Evolutionary conservation across 2,888 invertebrate species (phyloP).

Genomic region (Acleris holmiana): DNA sequence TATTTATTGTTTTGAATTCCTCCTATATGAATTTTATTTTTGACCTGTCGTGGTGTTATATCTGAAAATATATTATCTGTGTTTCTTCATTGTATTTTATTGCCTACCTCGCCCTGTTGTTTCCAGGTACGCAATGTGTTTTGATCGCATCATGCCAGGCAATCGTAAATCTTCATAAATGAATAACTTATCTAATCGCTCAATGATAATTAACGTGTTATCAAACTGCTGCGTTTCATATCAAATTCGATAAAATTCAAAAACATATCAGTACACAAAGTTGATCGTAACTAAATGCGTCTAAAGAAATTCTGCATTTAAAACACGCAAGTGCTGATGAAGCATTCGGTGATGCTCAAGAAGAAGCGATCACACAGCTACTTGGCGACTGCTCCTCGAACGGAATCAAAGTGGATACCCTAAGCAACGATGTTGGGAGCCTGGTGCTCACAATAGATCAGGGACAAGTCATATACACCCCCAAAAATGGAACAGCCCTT

Average conservation of each 20-base stretch:
- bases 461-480: slow-evolving; percentile 43
- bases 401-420: slow-evolving; percentile 15
- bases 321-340: not conserved
- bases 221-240: slow-evolving; percentile 34
- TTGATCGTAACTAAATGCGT: not conserved
- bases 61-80: slow-evolving; percentile 83
- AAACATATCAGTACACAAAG: slow-evolving; percentile 26
- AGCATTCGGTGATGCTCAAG: no score
- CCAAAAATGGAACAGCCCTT: slow-evolving; percentile 44
- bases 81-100: slow-evolving; percentile 72
- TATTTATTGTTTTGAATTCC: slow-evolving; percentile 76
- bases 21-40: slow-evolving; percentile 77
- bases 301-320: not conserved
- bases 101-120: not conserved
- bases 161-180: slow-evolving; percentile 20
- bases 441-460: slow-evolving; percentile 40
- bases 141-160: no score
- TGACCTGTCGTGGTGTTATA: slow-evolving; percentile 81
- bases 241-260: slow-evolving; percentile 36
- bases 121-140: not conserved
- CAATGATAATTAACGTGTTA: slow-evolving; percentile 38
- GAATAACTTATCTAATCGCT: slow-evolving; percentile 43
- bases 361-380: not conserved
- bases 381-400: not conserved
- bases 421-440: not conserved